Evolutionary conservation across 2,797 vertebrate genomes (phyloP).

Genomic region (Pyrocephalus nanus): DNA sequence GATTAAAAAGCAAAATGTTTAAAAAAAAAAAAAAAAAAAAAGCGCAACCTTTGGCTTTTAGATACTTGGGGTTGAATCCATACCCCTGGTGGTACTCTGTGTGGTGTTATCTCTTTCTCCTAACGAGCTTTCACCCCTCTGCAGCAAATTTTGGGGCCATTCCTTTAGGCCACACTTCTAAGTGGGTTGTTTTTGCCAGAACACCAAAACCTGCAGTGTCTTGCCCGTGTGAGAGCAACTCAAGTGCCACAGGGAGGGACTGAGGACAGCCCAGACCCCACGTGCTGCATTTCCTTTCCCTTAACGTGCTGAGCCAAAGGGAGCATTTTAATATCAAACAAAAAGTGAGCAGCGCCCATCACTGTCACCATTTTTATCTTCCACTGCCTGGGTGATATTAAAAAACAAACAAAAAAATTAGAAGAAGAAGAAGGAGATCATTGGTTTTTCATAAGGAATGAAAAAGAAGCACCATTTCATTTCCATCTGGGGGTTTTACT

Average conservation of each 20-base stretch:
- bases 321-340: not conserved
- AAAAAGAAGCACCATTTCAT: not conserved
- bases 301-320: not conserved
- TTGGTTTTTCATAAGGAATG: not conserved
- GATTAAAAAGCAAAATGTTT: not conserved
- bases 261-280: not conserved
- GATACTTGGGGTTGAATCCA: not conserved
- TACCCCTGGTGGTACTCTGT: not conserved
- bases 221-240: not conserved
- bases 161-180: not conserved
- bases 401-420: not conserved
- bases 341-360: slow-evolving; percentile 3
- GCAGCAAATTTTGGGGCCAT: not conserved
- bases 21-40: not conserved
- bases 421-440: not conserved
- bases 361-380: not conserved
- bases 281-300: not conserved
- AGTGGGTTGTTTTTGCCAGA: not conserved
- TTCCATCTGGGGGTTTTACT: slow-evolving; percentile 17
- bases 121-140: not conserved
- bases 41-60: not conserved
- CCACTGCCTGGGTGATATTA: not conserved
- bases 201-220: not conserved
- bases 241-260: not conserved
- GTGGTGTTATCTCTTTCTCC: not conserved